A percentile compares a stretch with the other conserved stretches of the same genome.
Evolutionary conservation across 2,888 invertebrate genomes (phyloP).

Genomic region (Cheilosia grossa): DNA sequence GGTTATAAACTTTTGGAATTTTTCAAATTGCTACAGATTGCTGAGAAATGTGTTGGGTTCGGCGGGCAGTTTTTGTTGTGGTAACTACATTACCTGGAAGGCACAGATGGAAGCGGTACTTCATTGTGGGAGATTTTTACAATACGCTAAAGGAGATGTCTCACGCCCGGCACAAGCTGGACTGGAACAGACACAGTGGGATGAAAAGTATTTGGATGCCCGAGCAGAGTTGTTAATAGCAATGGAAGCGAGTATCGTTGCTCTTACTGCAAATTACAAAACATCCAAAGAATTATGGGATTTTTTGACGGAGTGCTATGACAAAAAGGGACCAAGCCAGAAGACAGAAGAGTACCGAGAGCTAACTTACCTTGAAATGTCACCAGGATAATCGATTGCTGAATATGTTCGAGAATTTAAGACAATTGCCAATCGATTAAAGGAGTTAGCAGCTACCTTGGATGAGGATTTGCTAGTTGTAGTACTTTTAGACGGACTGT

Average conservation of each 20-base stretch:
- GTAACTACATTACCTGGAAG: constrained; percentile 26
- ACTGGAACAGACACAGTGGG: constrained; percentile 9
- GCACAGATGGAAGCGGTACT: constrained; percentile 36
- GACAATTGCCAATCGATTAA: constrained; percentile 15
- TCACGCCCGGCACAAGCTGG: background rate
- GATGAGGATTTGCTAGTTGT: constrained; percentile 39
- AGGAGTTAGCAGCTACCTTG: constrained; percentile 32
- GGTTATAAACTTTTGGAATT: too few species aligned
- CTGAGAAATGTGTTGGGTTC: too few species aligned
- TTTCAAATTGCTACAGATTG: too few species aligned
- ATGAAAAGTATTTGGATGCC: constrained; percentile 48
- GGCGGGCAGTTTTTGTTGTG: too few species aligned
- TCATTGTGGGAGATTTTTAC: constrained; percentile 4
- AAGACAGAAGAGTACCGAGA: constrained; percentile 42
- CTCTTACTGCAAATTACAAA: constrained; percentile 29
- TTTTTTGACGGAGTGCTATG: constrained; percentile 34
- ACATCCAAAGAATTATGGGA: constrained; percentile 61
- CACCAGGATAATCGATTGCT: background rate
- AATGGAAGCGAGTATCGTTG: constrained; percentile 42
- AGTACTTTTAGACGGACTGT: constrained; percentile 45
- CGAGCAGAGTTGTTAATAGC: constrained; percentile 18
- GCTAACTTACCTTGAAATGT: constrained; percentile 18
- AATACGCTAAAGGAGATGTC: too few species aligned
- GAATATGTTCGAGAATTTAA: constrained; percentile 30
- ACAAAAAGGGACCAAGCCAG: constrained; percentile 28